phyloP scores from a whole-genome alignment of 2,797 vertebrate genomes.

The Prunella strophiata region DNA sequence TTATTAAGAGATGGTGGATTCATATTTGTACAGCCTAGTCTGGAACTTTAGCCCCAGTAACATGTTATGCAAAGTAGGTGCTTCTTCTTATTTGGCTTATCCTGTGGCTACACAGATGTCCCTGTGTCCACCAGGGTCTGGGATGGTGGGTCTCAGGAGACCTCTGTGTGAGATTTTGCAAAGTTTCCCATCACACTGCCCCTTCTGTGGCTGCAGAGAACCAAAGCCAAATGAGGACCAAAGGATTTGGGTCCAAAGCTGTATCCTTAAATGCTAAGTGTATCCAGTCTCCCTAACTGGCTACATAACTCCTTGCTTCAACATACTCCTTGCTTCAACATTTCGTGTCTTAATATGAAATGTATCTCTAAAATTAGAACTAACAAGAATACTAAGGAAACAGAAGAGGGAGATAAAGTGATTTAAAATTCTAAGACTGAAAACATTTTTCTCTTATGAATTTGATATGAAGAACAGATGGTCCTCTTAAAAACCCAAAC shows the following conservation, averaged over 20 bases:
- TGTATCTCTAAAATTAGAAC: neutral
- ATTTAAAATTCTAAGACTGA: conserved; percentile 38
- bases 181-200: neutral
- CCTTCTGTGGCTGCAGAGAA: neutral
- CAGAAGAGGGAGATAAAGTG: neutral
- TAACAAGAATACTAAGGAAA: neutral
- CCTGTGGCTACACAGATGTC: rapidly evolving
- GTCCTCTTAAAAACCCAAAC: neutral
- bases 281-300: neutral
- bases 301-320: neutral
- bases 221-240: neutral
- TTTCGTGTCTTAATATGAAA: neutral
- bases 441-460: conserved; percentile 30
- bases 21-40: neutral
- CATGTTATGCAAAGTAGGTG: rapidly evolving
- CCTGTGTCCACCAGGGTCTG: neutral
- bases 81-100: neutral
- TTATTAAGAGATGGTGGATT: neutral
- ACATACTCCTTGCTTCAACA: neutral
- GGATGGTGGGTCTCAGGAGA: rapidly evolving
- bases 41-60: neutral
- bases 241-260: rapidly evolving
- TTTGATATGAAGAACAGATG: conserved; percentile 64
- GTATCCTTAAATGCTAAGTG: neutral
- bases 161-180: neutral